Base-by-base conservation (phyloP, 2,797 vertebrate genomes). In the Smutsia temminckii region DNA sequence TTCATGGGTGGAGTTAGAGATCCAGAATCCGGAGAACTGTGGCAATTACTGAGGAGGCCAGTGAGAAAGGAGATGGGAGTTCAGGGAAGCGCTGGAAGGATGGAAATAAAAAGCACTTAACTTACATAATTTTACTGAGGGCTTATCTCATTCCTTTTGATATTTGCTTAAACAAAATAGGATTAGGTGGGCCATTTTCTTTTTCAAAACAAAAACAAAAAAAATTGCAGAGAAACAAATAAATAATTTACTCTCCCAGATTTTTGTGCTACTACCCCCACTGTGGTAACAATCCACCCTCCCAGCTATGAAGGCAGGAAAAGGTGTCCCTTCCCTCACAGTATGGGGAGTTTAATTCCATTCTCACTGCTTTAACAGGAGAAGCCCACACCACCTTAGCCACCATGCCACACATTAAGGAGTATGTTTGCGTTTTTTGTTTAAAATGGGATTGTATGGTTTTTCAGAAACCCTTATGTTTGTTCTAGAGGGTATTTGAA, bases 341-440 rank as follows among this genome's bases (percentile, higher is more conserved):
- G 32, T 5, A 2, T 8, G 27, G 46, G 14, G 12, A 51, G 6
- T 12, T 11, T 3, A 9, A 29, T 8, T 40, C 42, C 29, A 7
- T 46, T 14, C 9, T 77, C 32, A 8, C 0, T 12, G 37, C 9
- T 46, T 25, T 55, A 46, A 40, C 8, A 0, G 0, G 8, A 11
- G 72, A 75, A 18, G 40, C 23, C 29, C n/a, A 13, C 5, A 46
- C 13, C 11, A 18, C 6, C 53, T 42, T 10, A 42, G 79, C 13
- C 49, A 21, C 53, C 5, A 11, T 0, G 23, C 32, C 23, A 21
- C 74, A 68, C 0, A 0, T 32, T 40, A 11, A 29, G 3, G 14
- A 46, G n/a, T 8, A 29, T 37, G 37, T 10, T 23, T 61, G 1
- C 53, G 34, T 59, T 16, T 95, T 87, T 34, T 27, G 23, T 66